Evolutionary conservation across 2,888 invertebrate species (phyloP), one percentile per base, ranked within the genome.

Genomic region (Allygus modestus): DNA sequence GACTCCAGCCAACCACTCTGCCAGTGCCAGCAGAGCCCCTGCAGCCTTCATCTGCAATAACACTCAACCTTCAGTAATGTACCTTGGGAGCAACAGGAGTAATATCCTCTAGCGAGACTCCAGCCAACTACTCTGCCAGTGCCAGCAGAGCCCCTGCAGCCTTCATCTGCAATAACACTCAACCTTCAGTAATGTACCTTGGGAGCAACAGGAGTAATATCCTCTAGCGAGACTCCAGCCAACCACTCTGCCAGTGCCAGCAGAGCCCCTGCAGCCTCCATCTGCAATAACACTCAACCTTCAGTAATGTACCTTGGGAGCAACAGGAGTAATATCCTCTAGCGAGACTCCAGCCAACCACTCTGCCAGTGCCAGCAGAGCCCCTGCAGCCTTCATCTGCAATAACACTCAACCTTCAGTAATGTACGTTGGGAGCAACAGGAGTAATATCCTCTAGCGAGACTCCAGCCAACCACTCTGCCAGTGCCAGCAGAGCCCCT

Each of bases 21-120:
- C 51, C 15, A 51, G 17, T 5, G 51, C 51, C 51, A 51, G 51
- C 17, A 51, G 9, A n/a, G 15, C 15, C n/a, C 4, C 51, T n/a
- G 51, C 51, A 51, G 17, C 51, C 51, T 51, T 51, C 51, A 51
- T 51, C 51, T 51, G 51, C n/a, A 51, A 51, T 17, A 51, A 2
- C 4, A 17, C 17, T 51, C 12, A 51, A 51, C 51, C 2, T n/a
- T n/a, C 51, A 51, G 51, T 15, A 51, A n/a, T 51, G 51, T 51
- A 9, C n/a, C 51, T 17, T 51, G 15, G 51, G 51, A 51, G 51
- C 51, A 2, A 51, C 51, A 51, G 51, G 51, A 4, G 51, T 51
- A 9, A 15, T 51, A 9, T 51, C 51, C n/a, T 51, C 51, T 17
- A 51, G n/a, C 4, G 17, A 51, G 51, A 51, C 51, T 15, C 2